Evolutionary conservation across 2,797 vertebrate species (phyloP), one percentile per base, ranked within the genome.

Genomic region (Sebastes melanostomus): DNA sequence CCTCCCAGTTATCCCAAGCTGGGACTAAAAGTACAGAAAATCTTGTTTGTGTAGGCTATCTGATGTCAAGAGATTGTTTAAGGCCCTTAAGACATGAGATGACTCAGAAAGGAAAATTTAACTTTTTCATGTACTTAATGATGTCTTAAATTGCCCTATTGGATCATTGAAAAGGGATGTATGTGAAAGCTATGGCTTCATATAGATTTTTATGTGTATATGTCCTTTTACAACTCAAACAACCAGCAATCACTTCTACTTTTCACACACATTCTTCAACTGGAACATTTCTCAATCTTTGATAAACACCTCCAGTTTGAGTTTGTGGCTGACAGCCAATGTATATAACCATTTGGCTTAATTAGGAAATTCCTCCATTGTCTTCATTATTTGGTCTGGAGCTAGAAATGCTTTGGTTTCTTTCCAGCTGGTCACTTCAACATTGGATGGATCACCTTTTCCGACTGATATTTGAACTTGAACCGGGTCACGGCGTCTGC

Each of bases 351-450:
- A 77, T 66, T 68, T 56, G 3, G 7, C 32, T 55, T 70, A 74
- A 86, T 87, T 71, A 86, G 80, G 70, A 90, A 83, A 85, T 85
- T 88, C 85, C 75, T 84, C 84, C 75, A 86, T 90, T 92, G 87
- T 93, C 80, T 86, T 52, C 42, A 77, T 46, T 89, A 81, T 93
- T 93, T 89, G 56, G 13, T 66, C 83, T 88, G 86, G 82, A 88
- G 76, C 65, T 38, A 62, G 54, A 67, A 88, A 77, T 54, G 69
- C 75, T 84, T 88, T 81, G 29, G 61, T 86, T 85, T 66, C 34
- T 80, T 89, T 88, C 77, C 81, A 83, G 81, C 67, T 72, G 65
- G 27, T 60, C 29, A 55, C 67, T 30, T 85, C 34, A 88, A 86
- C 54, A 81, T 56, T 75, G 56, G 80, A 69, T 69, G 34, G 34